Base-by-base conservation (phyloP, 2,888 invertebrate species). In the Strigamia maritima region DNA sequence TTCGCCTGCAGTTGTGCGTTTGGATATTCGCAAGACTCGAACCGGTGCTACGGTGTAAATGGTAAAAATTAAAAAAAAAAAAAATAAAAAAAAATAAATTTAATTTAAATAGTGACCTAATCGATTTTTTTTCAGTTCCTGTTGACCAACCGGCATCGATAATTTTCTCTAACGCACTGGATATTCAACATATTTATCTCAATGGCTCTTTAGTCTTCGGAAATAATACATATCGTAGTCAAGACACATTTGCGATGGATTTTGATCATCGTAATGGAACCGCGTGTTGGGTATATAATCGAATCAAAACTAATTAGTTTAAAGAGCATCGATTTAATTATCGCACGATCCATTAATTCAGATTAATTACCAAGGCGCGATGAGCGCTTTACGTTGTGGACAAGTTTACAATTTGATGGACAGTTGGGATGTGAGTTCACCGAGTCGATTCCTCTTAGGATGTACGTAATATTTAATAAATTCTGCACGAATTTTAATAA, bases 221-320 rank as follows among this genome's bases (percentile, higher is more conserved):
- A 28, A 81, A 80, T 38, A 87, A 82, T 86, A 87, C 31, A 82
- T 86, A 12, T 81, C 89, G 79, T 83, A 84, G 77, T 75, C 80
- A 79, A 1, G 82, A 82, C 74, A 81, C 82, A 10, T 81, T 82
- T 26, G 84, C 86, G 2, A 85, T 92, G 81, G 92, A 92, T 84
- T 90, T 92, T 84, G 89, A 91, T 84, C 91, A 91, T 85, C 87
- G 90, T 79, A 91, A 91, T 84, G 88, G 90, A 80, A 90, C 91
- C 40, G 86, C 92, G 75, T 92, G 91, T 87, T 93, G 92, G 88
- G 90, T 94, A 83, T 94, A 83, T 91, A 85, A 40, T 75, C 24
- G 14, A 75, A 75, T 28, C 28, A 28, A 35, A 14, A n/a, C 6
- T 24, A 24, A 75, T 75, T 22, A 22, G 8, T 10, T 31, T 28